phyloP scores from a whole-genome alignment of 2,888 invertebrate species.

The Dromius quadrimaculatus region DNA sequence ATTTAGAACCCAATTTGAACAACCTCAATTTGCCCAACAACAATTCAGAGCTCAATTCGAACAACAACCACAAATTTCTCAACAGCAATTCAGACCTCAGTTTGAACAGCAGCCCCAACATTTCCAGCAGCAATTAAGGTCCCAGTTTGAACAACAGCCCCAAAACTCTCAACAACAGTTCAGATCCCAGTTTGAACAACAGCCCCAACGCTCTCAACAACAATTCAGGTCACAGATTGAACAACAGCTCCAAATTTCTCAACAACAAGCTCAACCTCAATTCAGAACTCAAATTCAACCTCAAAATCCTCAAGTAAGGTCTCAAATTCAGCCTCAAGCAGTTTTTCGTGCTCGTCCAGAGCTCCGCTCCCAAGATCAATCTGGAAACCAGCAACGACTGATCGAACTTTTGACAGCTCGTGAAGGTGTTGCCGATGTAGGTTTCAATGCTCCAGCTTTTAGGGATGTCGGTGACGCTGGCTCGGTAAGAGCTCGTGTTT shows the following conservation, averaged over 20 bases:
- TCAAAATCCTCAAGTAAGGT: conserved; percentile 51
- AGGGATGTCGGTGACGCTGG: conserved; percentile 66
- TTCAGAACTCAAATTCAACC: conserved; percentile 42
- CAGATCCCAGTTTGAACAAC: neutral
- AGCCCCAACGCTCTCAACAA: conserved; percentile 47
- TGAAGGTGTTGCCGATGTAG: conserved; percentile 65
- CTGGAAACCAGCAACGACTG: conserved; percentile 67
- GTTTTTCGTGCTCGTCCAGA: conserved; percentile 26
- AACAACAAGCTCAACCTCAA: conserved; percentile 27
- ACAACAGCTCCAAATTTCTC: conserved; percentile 31
- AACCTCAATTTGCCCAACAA: conserved; percentile 48
- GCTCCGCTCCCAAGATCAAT: neutral
- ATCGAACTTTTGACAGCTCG: conserved; percentile 68
- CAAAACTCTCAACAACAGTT: conserved; percentile 42
- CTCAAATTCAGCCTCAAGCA: conserved; percentile 42
- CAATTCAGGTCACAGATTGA: conserved; percentile 53
- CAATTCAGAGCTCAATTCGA: conserved; percentile 24
- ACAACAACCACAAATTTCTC: conserved; percentile 13
- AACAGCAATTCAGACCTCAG: conserved; percentile 38
- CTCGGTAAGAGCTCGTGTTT: conserved; percentile 69
- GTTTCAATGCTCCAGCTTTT: conserved; percentile 62
- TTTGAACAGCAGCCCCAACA: conserved; percentile 55
- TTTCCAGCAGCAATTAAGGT: conserved; percentile 29
- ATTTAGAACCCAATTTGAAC: conserved; percentile 43
- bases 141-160: neutral